Conservation (phyloP, 2,113 vertebrate genomes). For the Gorsachius goisagi region DNA sequence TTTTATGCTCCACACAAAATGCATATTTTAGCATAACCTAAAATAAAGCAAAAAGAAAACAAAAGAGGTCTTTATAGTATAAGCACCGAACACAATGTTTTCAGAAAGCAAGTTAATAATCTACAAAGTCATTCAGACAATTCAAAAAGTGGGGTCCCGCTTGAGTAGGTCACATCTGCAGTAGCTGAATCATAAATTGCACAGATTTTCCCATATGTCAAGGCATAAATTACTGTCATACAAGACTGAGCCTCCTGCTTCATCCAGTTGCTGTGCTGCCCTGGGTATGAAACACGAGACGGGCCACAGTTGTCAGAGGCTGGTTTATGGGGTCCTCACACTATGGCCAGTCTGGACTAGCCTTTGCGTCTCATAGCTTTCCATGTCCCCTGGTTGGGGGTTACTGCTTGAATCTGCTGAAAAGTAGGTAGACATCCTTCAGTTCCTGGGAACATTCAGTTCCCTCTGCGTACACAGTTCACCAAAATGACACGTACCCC, state of each 20-base stretch:
- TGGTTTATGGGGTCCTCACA: not conserved
- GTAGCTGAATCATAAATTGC: not conserved
- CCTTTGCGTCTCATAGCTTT: fast-evolving
- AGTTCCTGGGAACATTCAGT: not conserved
- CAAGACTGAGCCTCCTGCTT: not conserved
- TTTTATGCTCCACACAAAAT: not conserved
- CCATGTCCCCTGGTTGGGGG: not conserved
- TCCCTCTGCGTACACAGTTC: not conserved
- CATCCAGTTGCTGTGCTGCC: not conserved
- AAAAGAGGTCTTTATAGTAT: not conserved
- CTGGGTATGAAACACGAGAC: not conserved
- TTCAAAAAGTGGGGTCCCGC: not conserved
- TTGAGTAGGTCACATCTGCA: not conserved
- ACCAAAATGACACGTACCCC: not conserved
- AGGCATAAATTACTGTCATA: not conserved
- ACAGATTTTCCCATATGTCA: not conserved
- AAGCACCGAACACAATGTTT: not conserved
- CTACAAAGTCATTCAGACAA: not conserved
- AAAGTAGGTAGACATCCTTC: not conserved
- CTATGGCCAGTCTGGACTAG: not conserved
- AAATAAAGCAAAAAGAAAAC: not conserved
- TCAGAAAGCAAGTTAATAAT: not conserved
- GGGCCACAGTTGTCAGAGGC: not conserved
- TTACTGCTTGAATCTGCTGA: not conserved
- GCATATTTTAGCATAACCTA: not conserved